Conservation (phyloP, 2,797 vertebrate genomes). For the Hylomyscus alleni region DNA sequence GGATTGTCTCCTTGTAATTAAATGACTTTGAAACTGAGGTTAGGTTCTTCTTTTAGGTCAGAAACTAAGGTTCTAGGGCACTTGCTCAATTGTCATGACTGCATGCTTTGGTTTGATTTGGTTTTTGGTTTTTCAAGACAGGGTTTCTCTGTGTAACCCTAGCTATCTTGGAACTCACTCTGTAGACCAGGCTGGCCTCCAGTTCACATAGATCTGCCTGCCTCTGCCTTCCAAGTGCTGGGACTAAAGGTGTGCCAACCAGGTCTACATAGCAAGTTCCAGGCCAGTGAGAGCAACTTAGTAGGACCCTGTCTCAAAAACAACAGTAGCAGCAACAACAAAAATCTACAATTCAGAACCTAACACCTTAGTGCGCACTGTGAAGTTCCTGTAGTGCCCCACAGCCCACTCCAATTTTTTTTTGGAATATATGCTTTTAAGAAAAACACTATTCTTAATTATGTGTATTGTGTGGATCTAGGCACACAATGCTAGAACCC, state of each 20-base stretch:
- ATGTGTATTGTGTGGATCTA: no score
- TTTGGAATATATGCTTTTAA: neutral
- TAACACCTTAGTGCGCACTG: no score
- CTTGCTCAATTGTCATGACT: neutral
- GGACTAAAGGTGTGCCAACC: neutral
- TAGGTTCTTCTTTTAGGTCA: neutral
- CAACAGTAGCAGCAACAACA: neutral
- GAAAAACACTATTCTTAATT: neutral
- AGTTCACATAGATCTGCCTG: neutral
- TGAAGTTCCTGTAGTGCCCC: no score
- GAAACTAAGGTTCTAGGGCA: neutral
- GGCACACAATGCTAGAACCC: no score
- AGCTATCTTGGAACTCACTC: neutral
- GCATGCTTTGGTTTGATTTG: neutral
- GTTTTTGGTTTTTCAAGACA: neutral
- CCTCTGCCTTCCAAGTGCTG: neutral
- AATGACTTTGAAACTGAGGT: neutral
- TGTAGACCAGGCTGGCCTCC: neutral
- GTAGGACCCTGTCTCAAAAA: neutral
- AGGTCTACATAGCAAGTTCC: neutral
- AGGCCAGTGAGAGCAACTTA: neutral
- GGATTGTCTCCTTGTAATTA: neutral
- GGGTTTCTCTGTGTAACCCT: neutral
- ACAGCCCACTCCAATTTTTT: neutral
- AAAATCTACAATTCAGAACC: neutral